Conservation (phyloP, 2,113 vertebrate species). For the Canis aureus region DNA sequence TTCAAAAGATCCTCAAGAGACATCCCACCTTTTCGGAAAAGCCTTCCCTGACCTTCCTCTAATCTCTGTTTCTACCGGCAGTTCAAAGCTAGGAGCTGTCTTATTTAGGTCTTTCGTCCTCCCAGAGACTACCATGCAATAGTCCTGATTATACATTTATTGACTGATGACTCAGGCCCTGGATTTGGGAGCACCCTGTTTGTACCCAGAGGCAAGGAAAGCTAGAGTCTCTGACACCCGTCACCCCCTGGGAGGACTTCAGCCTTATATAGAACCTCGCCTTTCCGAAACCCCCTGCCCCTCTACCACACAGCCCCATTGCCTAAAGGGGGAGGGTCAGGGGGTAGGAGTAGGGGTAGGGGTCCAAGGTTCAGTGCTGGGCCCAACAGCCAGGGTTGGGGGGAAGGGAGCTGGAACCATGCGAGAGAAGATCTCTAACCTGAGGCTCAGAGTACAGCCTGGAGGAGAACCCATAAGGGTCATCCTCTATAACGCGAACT, state of each 20-base stretch:
- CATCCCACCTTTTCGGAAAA: not conserved
- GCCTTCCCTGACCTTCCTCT: not conserved
- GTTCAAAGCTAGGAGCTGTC: not conserved
- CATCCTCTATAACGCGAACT: not conserved
- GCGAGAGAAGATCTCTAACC: not conserved
- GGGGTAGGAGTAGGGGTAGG: too few relatives aligned
- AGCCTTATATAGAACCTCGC: not conserved
- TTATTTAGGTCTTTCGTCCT: not conserved
- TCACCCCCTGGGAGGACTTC: not conserved
- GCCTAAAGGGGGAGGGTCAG: not conserved
- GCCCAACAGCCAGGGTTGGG: not conserved
- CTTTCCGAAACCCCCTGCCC: not conserved
- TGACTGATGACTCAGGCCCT: not conserved
- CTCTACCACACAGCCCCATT: not conserved
- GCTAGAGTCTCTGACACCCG: not conserved
- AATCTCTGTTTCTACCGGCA: not conserved
- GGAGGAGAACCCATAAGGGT: accelerated
- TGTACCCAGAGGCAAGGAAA: not conserved
- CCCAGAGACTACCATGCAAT: not conserved
- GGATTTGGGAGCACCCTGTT: not conserved
- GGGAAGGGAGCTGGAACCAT: too few relatives aligned
- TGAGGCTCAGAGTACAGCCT: not conserved
- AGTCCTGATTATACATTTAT: not conserved
- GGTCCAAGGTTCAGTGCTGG: not conserved
- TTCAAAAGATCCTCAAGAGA: not conserved